Conservation (phyloP, 2,113 vertebrate genomes). For the Chionis minor region DNA sequence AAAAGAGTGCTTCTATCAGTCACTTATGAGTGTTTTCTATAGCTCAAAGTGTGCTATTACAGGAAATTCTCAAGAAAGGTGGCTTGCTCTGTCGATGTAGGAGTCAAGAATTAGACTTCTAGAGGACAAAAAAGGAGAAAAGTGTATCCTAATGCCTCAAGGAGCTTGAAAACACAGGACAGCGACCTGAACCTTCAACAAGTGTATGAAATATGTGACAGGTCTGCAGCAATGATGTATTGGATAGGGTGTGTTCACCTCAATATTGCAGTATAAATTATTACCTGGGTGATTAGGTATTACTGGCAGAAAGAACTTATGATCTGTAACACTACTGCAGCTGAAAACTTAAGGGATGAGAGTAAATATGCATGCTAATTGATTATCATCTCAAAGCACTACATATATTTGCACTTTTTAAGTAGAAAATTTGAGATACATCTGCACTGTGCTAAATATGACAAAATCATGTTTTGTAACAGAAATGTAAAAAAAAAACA, state of each 20-base stretch:
- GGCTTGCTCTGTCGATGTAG: not conserved
- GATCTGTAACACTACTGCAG: not conserved
- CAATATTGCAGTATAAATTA: constrained; percentile 3
- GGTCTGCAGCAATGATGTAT: not conserved
- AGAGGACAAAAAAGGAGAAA: not conserved
- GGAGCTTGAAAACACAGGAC: not conserved
- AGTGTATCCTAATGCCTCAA: not conserved
- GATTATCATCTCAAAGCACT: not conserved
- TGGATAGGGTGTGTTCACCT: not conserved
- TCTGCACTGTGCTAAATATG: not conserved
- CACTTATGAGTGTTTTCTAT: not conserved
- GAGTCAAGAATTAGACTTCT: not conserved
- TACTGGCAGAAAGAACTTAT: not conserved
- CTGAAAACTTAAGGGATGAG: not conserved
- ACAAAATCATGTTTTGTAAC: not conserved
- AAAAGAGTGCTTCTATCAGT: not conserved
- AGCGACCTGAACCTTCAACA: constrained; percentile 5
- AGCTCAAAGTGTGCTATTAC: not conserved
- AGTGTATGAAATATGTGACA: constrained; percentile 20
- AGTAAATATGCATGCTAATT: not conserved
- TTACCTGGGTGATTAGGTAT: not conserved
- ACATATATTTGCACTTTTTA: not conserved
- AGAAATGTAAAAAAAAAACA: not conserved
- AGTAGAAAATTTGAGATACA: not conserved
- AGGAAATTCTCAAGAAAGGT: not conserved